These are phyloP conservation scores for Symphodus melops DNA, from an alignment of 2,113 vertebrate species.

Conservation along the genomic window DNA sequence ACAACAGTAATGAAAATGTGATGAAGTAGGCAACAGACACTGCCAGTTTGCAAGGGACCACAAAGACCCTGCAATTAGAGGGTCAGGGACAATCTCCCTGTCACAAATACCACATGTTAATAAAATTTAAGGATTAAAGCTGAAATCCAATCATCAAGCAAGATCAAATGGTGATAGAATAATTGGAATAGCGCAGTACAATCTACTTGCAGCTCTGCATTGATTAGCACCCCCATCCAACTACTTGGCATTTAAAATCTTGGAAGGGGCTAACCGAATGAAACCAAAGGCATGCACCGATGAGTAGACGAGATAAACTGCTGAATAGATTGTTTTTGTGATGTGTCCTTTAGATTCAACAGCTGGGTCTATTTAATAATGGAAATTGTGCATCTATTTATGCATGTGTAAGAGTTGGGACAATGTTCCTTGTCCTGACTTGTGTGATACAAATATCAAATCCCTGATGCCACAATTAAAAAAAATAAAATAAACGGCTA, in stretches of 20 bases:
- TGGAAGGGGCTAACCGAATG: neutral
- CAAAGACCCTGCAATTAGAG: neutral
- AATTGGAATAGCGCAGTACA: neutral
- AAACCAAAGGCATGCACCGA: neutral
- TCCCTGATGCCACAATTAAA: too few relatives aligned
- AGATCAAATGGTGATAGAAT: neutral
- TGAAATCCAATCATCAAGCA: neutral
- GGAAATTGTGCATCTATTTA: neutral
- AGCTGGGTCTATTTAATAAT: neutral
- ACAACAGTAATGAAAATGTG: neutral
- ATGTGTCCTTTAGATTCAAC: constrained; percentile 20
- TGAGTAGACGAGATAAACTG: neutral
- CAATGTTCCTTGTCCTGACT: too few relatives aligned
- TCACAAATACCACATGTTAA: neutral
- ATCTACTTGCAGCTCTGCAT: neutral
- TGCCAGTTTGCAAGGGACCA: neutral
- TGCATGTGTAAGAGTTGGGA: too few relatives aligned
- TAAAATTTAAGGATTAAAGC: neutral
- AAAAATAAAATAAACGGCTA: too few relatives aligned
- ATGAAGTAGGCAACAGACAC: neutral
- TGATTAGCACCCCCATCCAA: neutral
- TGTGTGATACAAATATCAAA: too few relatives aligned
- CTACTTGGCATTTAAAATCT: neutral
- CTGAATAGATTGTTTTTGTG: neutral
- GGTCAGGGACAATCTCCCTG: neutral